A percentile compares a stretch with the other conserved stretches of the same genome.
phyloP scores from a whole-genome alignment of 2,888 invertebrate genomes.

The Abrostola tripartita region DNA sequence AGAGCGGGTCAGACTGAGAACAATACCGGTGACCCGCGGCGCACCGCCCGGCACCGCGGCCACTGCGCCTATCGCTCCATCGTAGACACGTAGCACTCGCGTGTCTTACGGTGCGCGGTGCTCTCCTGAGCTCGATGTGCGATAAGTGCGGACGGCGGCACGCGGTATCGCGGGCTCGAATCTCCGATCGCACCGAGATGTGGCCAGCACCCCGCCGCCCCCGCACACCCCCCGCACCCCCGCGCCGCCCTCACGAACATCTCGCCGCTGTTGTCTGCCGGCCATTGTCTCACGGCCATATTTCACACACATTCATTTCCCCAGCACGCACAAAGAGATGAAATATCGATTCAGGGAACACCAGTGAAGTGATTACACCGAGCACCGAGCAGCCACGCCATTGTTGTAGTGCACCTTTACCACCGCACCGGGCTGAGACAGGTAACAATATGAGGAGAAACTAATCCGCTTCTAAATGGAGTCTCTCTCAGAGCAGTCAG shows the following conservation, averaged over 20 bases:
- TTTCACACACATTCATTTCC: conserved; percentile 26
- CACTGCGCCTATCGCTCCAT: neutral
- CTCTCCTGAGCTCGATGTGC: conserved; percentile 27
- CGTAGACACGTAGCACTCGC: neutral
- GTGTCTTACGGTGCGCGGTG: neutral
- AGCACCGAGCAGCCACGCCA: conserved; percentile 8
- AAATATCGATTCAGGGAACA: conserved; percentile 48
- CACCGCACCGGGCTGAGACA: conserved; percentile 8
- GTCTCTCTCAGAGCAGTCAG: neutral
- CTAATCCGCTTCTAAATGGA: conserved; percentile 11
- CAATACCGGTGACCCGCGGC: too few relatives aligned
- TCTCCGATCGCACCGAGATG: conserved; percentile 20
- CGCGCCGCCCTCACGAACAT: conserved; percentile 30
- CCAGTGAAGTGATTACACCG: conserved; percentile 22
- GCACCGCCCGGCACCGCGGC: neutral
- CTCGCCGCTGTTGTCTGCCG: conserved; percentile 27
- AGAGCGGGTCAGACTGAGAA: too few relatives aligned
- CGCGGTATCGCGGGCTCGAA: conserved; percentile 37
- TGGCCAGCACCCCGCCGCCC: neutral
- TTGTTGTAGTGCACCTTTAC: conserved; percentile 29
- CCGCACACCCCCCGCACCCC: conserved; percentile 8
- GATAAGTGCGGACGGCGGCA: conserved; percentile 32
- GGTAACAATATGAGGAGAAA: conserved; percentile 20
- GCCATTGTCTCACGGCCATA: conserved; percentile 38
- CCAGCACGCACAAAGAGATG: conserved; percentile 35